Evolutionary conservation across 2,888 invertebrate genomes (phyloP).

Genomic region (Sarcophaga caerulescens): DNA sequence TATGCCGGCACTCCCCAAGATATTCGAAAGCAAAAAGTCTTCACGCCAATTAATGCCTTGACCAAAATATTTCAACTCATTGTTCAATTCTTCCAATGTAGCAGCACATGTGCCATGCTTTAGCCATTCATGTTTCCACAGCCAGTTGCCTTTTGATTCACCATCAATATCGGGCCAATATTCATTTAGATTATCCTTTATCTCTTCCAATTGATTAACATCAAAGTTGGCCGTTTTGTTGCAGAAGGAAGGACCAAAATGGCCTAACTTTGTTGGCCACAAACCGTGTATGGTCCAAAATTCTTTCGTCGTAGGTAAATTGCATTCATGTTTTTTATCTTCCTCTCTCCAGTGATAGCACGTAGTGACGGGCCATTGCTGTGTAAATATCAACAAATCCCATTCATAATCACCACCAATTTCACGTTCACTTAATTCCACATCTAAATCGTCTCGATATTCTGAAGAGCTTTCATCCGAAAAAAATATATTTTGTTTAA

Average conservation of each 20-base stretch:
- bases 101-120: slow-evolving; percentile 92
- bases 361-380: slow-evolving; percentile 89
- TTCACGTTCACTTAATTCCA: slow-evolving; percentile 53
- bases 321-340: slow-evolving; percentile 84
- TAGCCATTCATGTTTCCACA: slow-evolving; percentile 92
- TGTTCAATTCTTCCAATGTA: slow-evolving; percentile 82
- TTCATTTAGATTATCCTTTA: slow-evolving; percentile 83
- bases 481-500: slow-evolving; percentile 66
- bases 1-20: slow-evolving; percentile 84
- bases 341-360: slow-evolving; percentile 87
- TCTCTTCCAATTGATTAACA: slow-evolving; percentile 83
- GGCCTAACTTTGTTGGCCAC: slow-evolving; percentile 89
- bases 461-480: slow-evolving; percentile 70
- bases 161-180: slow-evolving; percentile 89
- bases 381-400: slow-evolving; percentile 90
- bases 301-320: slow-evolving; percentile 83
- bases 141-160: slow-evolving; percentile 79
- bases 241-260: slow-evolving; percentile 87
- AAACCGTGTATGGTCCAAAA: slow-evolving; percentile 92
- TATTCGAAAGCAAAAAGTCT: slow-evolving; percentile 84
- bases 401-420: slow-evolving; percentile 81
- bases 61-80: slow-evolving; percentile 86
- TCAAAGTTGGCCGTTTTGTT: slow-evolving; percentile 87
- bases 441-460: slow-evolving; percentile 69
- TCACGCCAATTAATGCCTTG: slow-evolving; percentile 85